Percentiles rank a stretch among this genome's conserved stretches.
Conservation (phyloP, 2,888 invertebrate species). For the Nipponacmea schrenckii region DNA sequence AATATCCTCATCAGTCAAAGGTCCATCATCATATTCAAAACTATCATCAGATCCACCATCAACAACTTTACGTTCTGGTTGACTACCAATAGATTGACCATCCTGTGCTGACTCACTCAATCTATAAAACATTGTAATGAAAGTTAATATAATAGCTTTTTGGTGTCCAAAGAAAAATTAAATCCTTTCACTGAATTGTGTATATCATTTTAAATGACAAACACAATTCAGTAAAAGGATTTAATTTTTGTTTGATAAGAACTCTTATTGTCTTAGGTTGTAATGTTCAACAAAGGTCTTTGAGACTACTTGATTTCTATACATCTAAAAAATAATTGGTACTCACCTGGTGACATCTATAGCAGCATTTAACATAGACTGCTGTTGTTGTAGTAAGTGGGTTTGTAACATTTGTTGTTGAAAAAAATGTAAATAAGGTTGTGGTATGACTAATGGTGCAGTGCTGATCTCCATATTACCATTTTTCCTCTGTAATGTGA, state of each 20-base stretch:
- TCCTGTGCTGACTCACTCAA: neutral
- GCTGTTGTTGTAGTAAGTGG: slow-evolving; percentile 44
- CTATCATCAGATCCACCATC: slow-evolving; percentile 45
- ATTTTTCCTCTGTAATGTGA: slow-evolving; percentile 32
- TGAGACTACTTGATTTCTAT: too few relatives aligned
- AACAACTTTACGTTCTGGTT: slow-evolving; percentile 9
- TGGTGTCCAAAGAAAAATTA: too few relatives aligned
- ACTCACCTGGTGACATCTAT: slow-evolving; percentile 40
- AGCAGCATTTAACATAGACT: slow-evolving; percentile 39
- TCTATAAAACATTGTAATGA: neutral
- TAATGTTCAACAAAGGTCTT: too few relatives aligned
- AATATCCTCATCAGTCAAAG: slow-evolving; percentile 33
- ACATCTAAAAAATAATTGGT: too few relatives aligned
- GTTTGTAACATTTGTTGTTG: slow-evolving; percentile 51
- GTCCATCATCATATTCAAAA: slow-evolving; percentile 38
- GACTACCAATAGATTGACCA: neutral
- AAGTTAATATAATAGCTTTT: too few relatives aligned
- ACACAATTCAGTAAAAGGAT: too few relatives aligned
- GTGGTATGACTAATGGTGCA: slow-evolving; percentile 30
- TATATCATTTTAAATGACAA: too few relatives aligned
- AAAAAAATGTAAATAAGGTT: slow-evolving; percentile 51
- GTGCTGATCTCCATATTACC: slow-evolving; percentile 8
- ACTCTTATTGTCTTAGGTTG: too few relatives aligned
- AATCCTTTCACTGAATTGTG: too few relatives aligned
- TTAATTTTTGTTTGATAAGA: too few relatives aligned